Evolutionary conservation across 2,888 invertebrate species (phyloP).

Genomic region (Hypomecis punctinalis): DNA sequence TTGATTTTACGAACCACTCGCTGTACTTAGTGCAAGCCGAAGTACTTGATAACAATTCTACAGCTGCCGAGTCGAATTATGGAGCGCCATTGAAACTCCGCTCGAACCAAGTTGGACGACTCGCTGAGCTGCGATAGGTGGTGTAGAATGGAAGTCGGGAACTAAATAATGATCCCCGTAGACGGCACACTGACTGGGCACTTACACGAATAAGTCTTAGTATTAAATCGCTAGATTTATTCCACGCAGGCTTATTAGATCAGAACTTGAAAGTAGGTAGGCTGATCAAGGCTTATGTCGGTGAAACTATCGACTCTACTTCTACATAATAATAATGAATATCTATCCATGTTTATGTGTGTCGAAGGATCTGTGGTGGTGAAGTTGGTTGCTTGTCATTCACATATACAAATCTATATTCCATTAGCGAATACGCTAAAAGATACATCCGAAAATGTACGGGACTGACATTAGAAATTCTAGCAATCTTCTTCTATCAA

Average conservation of each 20-base stretch:
- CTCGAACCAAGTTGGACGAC: slow-evolving; percentile 36
- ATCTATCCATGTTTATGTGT: too few species aligned
- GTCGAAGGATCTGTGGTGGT: too few species aligned
- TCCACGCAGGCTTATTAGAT: not conserved
- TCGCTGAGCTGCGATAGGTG: slow-evolving; percentile 32
- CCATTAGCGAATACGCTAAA: too few species aligned
- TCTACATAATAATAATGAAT: too few species aligned
- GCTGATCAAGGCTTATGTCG: too few species aligned
- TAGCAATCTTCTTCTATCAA: too few species aligned
- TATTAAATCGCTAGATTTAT: not conserved
- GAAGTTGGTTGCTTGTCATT: too few species aligned
- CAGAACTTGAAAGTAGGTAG: too few species aligned
- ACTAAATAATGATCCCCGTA: slow-evolving; percentile 30
- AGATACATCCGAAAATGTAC: too few species aligned
- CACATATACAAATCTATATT: too few species aligned
- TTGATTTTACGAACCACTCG: not conserved
- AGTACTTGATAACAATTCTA: slow-evolving; percentile 32
- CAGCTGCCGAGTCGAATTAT: slow-evolving; percentile 31
- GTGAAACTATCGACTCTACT: too few species aligned
- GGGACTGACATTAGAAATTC: too few species aligned
- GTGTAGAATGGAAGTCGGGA: slow-evolving; percentile 28
- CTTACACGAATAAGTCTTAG: not conserved
- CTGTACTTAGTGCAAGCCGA: slow-evolving; percentile 16
- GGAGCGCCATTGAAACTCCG: slow-evolving; percentile 40
- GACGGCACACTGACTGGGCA: slow-evolving; percentile 15